Evolutionary conservation across 2,797 vertebrate species (phyloP).

Genomic region (Cynodonichthys magdalenae): DNA sequence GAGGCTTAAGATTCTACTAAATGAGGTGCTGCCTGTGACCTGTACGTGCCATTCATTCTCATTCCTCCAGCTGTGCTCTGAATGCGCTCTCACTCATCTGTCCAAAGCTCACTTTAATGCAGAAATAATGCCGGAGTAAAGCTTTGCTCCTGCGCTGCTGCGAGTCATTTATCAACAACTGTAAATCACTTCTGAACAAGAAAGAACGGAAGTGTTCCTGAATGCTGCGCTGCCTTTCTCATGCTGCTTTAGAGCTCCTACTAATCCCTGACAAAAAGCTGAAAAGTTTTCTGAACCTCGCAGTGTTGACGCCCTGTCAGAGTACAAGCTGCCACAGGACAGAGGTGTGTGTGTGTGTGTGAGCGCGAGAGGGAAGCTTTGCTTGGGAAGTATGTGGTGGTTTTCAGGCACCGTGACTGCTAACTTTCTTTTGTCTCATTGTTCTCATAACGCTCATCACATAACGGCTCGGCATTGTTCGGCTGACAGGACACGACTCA

Average conservation of each 20-base stretch:
- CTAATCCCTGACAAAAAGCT: slow-evolving; percentile 28
- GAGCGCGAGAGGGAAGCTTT: slow-evolving; percentile 51
- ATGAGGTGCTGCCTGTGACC: slow-evolving; percentile 1
- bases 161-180: slow-evolving; percentile 44
- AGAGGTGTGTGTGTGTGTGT: slow-evolving; percentile 64
- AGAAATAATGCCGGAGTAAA: slow-evolving; percentile 26
- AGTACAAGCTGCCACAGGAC: slow-evolving; percentile 74
- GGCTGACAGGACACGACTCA: slow-evolving; percentile 36
- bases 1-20: slow-evolving; percentile 18
- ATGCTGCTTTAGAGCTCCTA: slow-evolving; percentile 53
- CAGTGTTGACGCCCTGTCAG: slow-evolving; percentile 24
- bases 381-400: slow-evolving; percentile 54
- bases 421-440: slow-evolving; percentile 53
- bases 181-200: slow-evolving; percentile 65
- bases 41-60: slow-evolving; percentile 11
- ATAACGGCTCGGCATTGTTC: slow-evolving; percentile 50
- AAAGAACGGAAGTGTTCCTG: slow-evolving; percentile 64
- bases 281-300: slow-evolving; percentile 37
- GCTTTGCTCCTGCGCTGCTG: slow-evolving; percentile 13
- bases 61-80: slow-evolving; percentile 37
- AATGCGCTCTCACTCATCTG: slow-evolving; percentile 17
- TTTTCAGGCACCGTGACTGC: slow-evolving; percentile 31
- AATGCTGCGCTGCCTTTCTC: slow-evolving; percentile 51
- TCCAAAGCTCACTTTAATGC: slow-evolving; percentile 42
- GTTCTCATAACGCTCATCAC: slow-evolving; percentile 44